Evolutionary conservation across 2,797 vertebrate genomes (phyloP), one percentile per base, ranked within the genome.

Genomic region (Melanotaenia trifasciata): DNA sequence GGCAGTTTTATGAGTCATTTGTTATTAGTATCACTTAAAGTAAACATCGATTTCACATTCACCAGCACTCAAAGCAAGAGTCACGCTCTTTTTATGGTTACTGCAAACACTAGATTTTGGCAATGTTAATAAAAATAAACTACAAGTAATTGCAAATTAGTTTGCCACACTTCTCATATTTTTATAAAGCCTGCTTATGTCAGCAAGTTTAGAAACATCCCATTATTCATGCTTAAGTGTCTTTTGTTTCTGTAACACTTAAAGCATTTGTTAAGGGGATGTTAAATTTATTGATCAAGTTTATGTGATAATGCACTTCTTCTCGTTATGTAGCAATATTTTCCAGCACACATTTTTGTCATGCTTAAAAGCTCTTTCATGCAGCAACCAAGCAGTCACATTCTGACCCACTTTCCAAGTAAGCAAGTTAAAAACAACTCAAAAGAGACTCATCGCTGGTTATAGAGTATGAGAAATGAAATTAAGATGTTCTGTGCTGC

Each of bases 391-490:
- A 20, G 43, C 16, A 45, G 13, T 45, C 43, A 18, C 67, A 33
- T 36, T 59, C 65, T 78, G 80, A 84, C 64, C 74, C 73, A 64
- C 62, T 80, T 85, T 57, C 74, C 35, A 36, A 72, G 73, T 63
- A 58, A 58, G 63, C 58, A 50, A 84, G 70, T 76, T 61, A 70
- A 32, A 20, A 0, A 35, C 28, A 3, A 28, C 60, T 66, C 56
- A 66, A 58, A 66, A 20, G 32, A 69, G 62, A 71, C 71, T 68
- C 53, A 61, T 75, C 71, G 59, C 43, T 76, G 74, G 54, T 79
- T 7, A 18, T 45, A 5, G 35, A 87, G 84, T 70, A 73, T 77
- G 68, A 83, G 86, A 84, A 78, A 72, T 79, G 47, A 84, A 87
- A 84, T 84, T 66, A 85, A 80, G 84, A 78, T 67, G 76, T 18